phyloP scores from a whole-genome alignment of 2,888 invertebrate genomes.

The Pammene aurita region DNA sequence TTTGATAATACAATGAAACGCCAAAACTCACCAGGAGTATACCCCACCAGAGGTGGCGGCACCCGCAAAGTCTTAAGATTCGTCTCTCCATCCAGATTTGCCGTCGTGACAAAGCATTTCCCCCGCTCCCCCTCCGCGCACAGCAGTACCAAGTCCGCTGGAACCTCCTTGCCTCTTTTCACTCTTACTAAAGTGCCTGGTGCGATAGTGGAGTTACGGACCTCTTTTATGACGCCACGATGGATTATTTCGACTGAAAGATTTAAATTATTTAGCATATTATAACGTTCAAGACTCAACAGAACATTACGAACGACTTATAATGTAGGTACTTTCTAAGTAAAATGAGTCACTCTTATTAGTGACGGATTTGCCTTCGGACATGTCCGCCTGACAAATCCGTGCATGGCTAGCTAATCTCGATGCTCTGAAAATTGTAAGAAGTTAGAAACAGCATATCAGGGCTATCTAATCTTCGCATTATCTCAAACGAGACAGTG shows the following conservation, averaged over 20 bases:
- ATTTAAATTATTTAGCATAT: too few species aligned
- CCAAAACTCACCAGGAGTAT: constrained; percentile 64
- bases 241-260: constrained; percentile 82
- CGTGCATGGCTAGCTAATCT: too few species aligned
- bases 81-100: constrained; percentile 94
- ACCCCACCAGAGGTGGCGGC: constrained; percentile 70
- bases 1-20: too few species aligned
- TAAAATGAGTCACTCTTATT: too few species aligned
- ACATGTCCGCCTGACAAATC: too few species aligned
- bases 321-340: too few species aligned
- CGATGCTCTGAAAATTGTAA: not conserved
- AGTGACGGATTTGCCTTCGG: too few species aligned
- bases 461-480: not conserved
- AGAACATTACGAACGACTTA: too few species aligned
- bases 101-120: constrained; percentile 90
- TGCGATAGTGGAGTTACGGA: constrained; percentile 83
- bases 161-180: constrained; percentile 88
- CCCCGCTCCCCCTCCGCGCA: constrained; percentile 87
- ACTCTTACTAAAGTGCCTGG: constrained; percentile 91
- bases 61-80: constrained; percentile 86
- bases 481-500: constrained; percentile 17
- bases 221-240: constrained; percentile 80
- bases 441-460: too few species aligned
- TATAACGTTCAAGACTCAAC: too few species aligned
- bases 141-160: constrained; percentile 90